These are phyloP conservation scores for Larimichthys crocea DNA, from an alignment of 2,113 vertebrate genomes.

Conservation along the genomic window DNA sequence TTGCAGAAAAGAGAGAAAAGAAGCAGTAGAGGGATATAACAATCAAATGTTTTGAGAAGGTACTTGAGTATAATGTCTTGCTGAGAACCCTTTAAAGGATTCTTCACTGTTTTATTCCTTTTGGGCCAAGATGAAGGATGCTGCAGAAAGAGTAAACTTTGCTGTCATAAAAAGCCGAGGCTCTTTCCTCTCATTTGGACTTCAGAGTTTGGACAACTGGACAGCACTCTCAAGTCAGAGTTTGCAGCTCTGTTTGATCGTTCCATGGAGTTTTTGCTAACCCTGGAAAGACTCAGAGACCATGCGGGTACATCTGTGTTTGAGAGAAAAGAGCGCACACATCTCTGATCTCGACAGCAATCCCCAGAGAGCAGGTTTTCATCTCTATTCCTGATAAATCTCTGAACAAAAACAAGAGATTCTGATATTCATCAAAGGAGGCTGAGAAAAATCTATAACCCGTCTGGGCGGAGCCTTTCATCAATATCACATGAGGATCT, in stretches of 20 bases:
- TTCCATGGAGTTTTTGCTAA: slow-evolving; percentile 55
- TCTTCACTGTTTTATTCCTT: slow-evolving; percentile 14
- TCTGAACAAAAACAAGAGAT: slow-evolving; percentile 74
- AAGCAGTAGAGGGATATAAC: neutral
- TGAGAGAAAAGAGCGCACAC: slow-evolving; percentile 49
- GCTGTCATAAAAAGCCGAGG: slow-evolving; percentile 33
- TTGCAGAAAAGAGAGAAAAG: neutral
- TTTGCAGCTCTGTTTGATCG: slow-evolving; percentile 68
- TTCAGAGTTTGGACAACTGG: slow-evolving; percentile 59
- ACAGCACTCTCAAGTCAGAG: slow-evolving; percentile 43
- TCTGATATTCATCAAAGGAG: slow-evolving; percentile 79
- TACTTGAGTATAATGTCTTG: slow-evolving; percentile 7
- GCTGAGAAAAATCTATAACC: slow-evolving; percentile 76
- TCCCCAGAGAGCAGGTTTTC: slow-evolving; percentile 69
- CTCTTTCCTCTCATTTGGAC: slow-evolving; percentile 31
- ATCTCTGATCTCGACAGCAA: slow-evolving; percentile 73
- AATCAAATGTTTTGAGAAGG: neutral
- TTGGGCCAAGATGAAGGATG: slow-evolving; percentile 39
- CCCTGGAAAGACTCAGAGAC: slow-evolving; percentile 51
- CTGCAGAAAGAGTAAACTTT: slow-evolving; percentile 17
- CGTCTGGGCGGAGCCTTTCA: slow-evolving; percentile 76
- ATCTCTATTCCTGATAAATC: slow-evolving; percentile 74
- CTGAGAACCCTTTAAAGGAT: slow-evolving; percentile 5
- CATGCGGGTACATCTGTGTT: slow-evolving; percentile 58
- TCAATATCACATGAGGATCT: slow-evolving; percentile 80